Conservation (phyloP, 2,113 vertebrate species). For the Caretta caretta region DNA sequence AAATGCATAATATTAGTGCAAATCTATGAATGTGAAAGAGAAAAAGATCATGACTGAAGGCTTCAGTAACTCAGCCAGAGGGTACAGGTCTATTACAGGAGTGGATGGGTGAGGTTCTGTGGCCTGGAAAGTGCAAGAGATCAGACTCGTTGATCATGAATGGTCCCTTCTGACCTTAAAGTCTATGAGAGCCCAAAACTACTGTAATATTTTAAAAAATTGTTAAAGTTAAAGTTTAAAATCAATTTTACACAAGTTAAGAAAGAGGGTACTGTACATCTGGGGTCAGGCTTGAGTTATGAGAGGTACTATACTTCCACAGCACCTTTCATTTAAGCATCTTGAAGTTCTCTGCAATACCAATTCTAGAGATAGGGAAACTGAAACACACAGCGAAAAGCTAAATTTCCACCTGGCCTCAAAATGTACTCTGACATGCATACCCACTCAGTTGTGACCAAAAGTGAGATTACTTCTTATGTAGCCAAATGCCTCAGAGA, state of each 20-base stretch:
- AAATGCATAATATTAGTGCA: background rate
- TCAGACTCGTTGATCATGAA: background rate
- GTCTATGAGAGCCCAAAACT: background rate
- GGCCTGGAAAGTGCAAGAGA: background rate
- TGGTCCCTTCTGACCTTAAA: background rate
- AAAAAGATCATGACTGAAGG: background rate
- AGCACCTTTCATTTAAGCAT: background rate
- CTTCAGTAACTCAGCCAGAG: background rate
- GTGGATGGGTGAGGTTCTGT: background rate
- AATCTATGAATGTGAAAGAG: background rate
- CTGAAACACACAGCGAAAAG: background rate
- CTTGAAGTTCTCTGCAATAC: background rate
- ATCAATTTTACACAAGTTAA: too few relatives aligned
- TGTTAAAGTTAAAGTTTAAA: too few relatives aligned
- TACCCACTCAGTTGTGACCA: background rate
- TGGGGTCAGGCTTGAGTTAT: too few relatives aligned
- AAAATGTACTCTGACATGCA: too few relatives aligned
- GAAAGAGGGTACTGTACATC: too few relatives aligned
- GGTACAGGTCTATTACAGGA: too few relatives aligned
- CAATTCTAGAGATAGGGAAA: background rate
- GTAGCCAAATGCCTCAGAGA: background rate
- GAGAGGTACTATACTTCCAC: background rate
- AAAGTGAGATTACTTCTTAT: background rate
- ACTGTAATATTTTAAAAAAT: background rate
- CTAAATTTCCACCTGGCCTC: background rate